Base-by-base conservation (phyloP, 1,140 invertebrate genomes). In the Drosophila ercepeae region DNA sequence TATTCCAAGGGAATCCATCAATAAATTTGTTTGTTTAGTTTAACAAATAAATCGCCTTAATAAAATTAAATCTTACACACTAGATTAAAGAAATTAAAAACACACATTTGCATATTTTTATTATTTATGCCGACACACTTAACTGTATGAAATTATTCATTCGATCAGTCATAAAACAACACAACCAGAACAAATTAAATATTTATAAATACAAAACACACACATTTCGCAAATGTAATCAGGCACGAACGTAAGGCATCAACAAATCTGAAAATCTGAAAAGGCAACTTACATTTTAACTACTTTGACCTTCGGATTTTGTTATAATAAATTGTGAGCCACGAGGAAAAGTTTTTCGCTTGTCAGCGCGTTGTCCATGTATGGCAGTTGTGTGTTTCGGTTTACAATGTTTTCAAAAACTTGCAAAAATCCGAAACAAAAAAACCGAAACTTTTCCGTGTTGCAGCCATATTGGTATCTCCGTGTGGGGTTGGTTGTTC, bases 321-420 rank as follows among this genome's bases (percentile, higher is more conserved):
- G 51, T 69, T 69, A 74, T 84, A 84, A 84, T 86, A 84, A 86
- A 84, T 84, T 84, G 61, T 59, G 60, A 41, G 67, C 39, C 44
- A 67, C 52, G 58, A 57, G 51, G 45, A 53, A 79, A 84, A 84
- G 72, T 79, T 84, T 86, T 65, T 58, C 73, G 81, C 81, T 81
- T 86, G 81, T 84, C 81, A 84, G 81, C 81, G 67, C 76, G 67
- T 60, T 76, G 64, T 64, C 75, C 73, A 79, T 75, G 77, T 84
- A 70, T 75, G 32, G 60, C 41, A n/a, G 13, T 23, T 59, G 41
- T 52, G 68, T 60, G 49, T 71, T 59, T 46, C 55, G 52, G 41
- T 68, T 78, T 60, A 58, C 41, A 69, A 57, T 74, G 69, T 79
- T 75, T 42, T 36, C 39, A 58, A 61, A 75, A 78, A 83, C 71